Evolutionary conservation across 2,888 invertebrate species (phyloP).

Genomic region (Harpagoxenus sublaevis): DNA sequence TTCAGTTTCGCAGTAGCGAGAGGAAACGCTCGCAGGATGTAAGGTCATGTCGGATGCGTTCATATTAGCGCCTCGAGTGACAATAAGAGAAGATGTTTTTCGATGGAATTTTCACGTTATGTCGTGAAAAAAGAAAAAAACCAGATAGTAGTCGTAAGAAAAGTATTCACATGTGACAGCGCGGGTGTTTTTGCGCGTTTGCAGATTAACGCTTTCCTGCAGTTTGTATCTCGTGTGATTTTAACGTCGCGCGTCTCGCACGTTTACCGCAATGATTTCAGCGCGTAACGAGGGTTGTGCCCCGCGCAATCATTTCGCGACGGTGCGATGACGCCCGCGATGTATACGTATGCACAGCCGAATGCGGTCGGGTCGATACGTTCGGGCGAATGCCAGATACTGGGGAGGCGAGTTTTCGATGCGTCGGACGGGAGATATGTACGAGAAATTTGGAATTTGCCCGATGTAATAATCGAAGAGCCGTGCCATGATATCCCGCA

Average conservation of each 20-base stretch:
- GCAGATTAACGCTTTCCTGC: not conserved
- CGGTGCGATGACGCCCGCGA: slow-evolving; percentile 23
- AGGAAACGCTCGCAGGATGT: not conserved
- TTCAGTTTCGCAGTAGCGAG: not conserved
- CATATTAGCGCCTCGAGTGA: not conserved
- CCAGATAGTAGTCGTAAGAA: not conserved
- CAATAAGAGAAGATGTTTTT: not conserved
- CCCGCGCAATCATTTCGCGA: slow-evolving; percentile 36
- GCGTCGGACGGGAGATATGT: slow-evolving; percentile 26
- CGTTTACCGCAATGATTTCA: slow-evolving; percentile 31
- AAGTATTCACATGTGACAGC: not conserved
- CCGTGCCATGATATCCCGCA: slow-evolving; percentile 47
- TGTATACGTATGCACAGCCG: slow-evolving; percentile 8
- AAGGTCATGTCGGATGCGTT: not conserved
- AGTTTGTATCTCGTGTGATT: not conserved
- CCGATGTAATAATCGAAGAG: slow-evolving; percentile 55
- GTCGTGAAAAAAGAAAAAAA: not conserved
- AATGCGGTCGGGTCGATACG: slow-evolving; percentile 45
- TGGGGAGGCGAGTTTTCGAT: slow-evolving; percentile 37
- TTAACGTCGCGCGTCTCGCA: not conserved
- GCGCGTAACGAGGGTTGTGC: not conserved
- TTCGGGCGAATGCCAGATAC: slow-evolving; percentile 38
- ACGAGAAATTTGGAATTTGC: slow-evolving; percentile 53
- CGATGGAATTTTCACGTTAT: not conserved
- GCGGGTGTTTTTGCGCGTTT: not conserved